Base-by-base conservation (phyloP, 2,888 invertebrate genomes). In the Aradus depressus region DNA sequence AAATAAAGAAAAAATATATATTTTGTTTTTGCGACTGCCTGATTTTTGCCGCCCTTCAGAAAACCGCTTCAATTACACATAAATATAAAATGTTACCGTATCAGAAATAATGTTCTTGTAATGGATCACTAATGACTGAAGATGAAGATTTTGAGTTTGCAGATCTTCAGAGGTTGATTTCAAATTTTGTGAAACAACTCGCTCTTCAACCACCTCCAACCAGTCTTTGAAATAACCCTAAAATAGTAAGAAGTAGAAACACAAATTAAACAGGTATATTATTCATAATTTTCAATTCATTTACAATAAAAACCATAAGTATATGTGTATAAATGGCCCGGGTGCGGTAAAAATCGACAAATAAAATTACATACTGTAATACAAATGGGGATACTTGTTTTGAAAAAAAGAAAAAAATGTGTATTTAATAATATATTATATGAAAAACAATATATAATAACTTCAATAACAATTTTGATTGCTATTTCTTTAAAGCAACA, bases 61-160 rank as follows among this genome's bases (percentile, higher is more conserved):
- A 48, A 22, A 21, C 8, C 16, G 22, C 42, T 19, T 22, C 23
- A 21, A 42, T 10, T 14, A 12, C n/a, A 10, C 31, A 12, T 21
- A 37, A 26, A 26, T 23, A 14, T 1, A 25, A 22, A 41, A 47
- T 72, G 78, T 73, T 66, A 86, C 86, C 60, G 85, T 85, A 64
- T 85, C 83, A 59, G 79, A 77, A 57, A 87, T 83, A 60, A 84
- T 77, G 63, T 71, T 75, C 68, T 84, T 81, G 64, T 86, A 84
- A 66, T 83, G 68, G 18, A 66, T 55, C 44, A 81, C 76, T 63
- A 77, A 72, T 37, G 70, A 70, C 62, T 79, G 79, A 59, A 84
- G 68, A 59, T 77, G 76, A 60, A 75, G 72, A 65, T 80, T 81
- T 64, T 81, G 75, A 59, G 72, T 68, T 53, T 69, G 66, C 53